Base-by-base conservation (phyloP, 2,113 vertebrate species). In the Brienomyrus longianalis region DNA sequence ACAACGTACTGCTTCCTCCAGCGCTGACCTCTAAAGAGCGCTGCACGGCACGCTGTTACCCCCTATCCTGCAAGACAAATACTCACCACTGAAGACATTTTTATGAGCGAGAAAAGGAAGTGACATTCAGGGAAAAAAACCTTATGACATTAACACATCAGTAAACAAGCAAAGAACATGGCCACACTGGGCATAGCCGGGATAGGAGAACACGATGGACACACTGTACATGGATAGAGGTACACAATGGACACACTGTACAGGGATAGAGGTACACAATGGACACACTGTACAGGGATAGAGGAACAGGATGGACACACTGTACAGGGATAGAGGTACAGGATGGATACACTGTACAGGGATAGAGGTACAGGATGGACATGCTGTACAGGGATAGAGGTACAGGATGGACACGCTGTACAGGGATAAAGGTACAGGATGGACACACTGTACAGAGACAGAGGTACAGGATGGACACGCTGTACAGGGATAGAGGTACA, bases 361-460 rank as follows among this genome's bases (percentile, higher is more conserved):
- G 15, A 54, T 54, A 54, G 52, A 54, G 52, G 15, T 1, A 54
- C 52, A 3, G 0, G 52, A 54, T 54, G 1, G 17, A 54, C 52
- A 54, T 3, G 0, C 52, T 19, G 52, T 19, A 4, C 3, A 54
- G 13, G 15, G 54, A 54, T 5, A 54, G 51, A 5, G 15, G 3
- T 0, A 23, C 17, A 62, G 2, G 8, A n/a, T n/a, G 0, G 59
- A n/a, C 23, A 62, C 0, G 0, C 23, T n/a, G 59, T 6, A 0
- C 19, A n/a, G 9, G 11, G 66, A 70, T 0, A 70, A 9, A 3
- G 62, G n/a, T 0, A 70, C 27, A 31, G 3, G 62, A 70, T 27
- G 10, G 27, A 70, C 27, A 31, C 0, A 0, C 19, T 23, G 56
- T 31, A 13, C 66, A 13, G 27, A 3, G 3, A 51, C 3, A 51